These are phyloP conservation scores for Noctua comes DNA, from an alignment of 2,888 invertebrate genomes.

Conservation along the genomic window DNA sequence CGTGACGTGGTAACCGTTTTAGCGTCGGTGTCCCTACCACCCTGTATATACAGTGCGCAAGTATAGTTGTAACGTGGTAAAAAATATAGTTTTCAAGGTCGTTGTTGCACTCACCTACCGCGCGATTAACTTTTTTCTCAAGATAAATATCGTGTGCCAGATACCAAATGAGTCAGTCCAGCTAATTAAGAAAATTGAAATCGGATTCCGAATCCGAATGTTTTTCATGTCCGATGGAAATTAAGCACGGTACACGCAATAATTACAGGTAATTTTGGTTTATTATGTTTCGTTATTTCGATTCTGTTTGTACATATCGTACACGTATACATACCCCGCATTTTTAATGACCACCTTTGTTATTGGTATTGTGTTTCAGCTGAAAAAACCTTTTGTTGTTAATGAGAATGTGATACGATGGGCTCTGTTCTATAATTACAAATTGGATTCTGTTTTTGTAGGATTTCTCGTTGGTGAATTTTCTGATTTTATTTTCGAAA, in stretches of 20 bases:
- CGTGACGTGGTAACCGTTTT: no score
- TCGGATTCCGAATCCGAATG: constrained; percentile 24
- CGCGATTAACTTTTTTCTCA: background rate
- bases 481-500: background rate
- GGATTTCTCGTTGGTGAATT: constrained; percentile 7
- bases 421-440: constrained; percentile 19
- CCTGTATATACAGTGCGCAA: no score
- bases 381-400: constrained; percentile 43
- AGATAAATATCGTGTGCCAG: constrained; percentile 9
- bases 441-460: constrained; percentile 9
- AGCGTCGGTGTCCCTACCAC: no score
- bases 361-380: constrained; percentile 41
- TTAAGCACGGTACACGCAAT: constrained; percentile 38
- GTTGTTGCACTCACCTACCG: background rate
- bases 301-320: constrained; percentile 34
- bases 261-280: constrained; percentile 56
- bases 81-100: background rate
- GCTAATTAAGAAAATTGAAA: constrained; percentile 57
- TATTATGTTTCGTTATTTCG: constrained; percentile 49
- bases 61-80: background rate
- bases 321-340: constrained; percentile 16
- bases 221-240: constrained; percentile 29
- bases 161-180: constrained; percentile 8
- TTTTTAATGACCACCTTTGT: constrained; percentile 55
- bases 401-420: constrained; percentile 54